Percentiles rank a stretch among this genome's conserved stretches.
These are phyloP conservation scores for Cremastinae sp. DNA, from an alignment of 2,888 invertebrate species.

Conservation along the genomic window DNA sequence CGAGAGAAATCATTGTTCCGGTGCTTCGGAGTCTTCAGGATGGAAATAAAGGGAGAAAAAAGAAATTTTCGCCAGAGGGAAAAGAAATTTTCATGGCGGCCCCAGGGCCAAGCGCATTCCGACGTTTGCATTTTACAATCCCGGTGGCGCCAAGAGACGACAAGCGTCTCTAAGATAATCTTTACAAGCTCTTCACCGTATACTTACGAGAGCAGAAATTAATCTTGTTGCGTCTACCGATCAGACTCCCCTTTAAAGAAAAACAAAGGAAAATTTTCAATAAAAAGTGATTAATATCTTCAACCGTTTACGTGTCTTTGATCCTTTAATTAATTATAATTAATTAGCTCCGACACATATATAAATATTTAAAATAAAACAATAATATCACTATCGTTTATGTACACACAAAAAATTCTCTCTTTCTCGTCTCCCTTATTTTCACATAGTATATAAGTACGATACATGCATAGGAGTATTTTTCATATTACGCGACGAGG, in stretches of 20 bases:
- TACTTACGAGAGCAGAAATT: constrained; percentile 22
- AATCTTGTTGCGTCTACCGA: constrained; percentile 10
- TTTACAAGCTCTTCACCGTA: constrained; percentile 5
- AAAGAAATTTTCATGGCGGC: not conserved
- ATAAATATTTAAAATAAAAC: constrained; percentile 51
- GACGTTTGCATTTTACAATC: constrained; percentile 62
- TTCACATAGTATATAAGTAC: constrained; percentile 12
- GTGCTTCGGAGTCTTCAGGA: too few relatives aligned
- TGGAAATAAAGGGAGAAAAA: not conserved
- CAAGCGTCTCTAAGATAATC: constrained; percentile 24
- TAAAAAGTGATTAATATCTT: not conserved
- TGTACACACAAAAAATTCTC: constrained; percentile 26
- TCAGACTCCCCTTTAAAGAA: not conserved
- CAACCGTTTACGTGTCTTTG: constrained; percentile 8
- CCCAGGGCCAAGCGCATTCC: constrained; percentile 59
- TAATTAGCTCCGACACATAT: constrained; percentile 27
- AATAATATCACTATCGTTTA: constrained; percentile 30
- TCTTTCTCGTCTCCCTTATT: constrained; percentile 1
- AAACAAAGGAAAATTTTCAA: not conserved
- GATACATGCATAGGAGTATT: not conserved
- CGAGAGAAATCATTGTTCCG: too few relatives aligned
- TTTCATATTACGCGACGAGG: not conserved
- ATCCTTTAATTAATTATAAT: constrained; percentile 23
- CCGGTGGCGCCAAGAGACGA: constrained; percentile 61
- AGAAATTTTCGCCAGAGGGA: not conserved